Evolutionary conservation across 2,888 invertebrate genomes (phyloP), one percentile per base, ranked within the genome.

Genomic region (Hydriomena furcata): DNA sequence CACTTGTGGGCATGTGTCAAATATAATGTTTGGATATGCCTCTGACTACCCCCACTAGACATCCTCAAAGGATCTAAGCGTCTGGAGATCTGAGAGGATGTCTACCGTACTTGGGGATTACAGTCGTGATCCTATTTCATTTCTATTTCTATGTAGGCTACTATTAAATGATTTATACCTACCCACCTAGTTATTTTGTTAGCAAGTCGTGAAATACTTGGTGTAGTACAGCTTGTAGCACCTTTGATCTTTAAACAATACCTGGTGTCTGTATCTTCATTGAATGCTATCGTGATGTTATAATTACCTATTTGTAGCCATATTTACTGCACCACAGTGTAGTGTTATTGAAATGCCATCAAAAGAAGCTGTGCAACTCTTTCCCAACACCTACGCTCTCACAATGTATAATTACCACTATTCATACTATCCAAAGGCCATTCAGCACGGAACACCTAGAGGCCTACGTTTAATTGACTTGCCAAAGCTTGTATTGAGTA

Each of bases 191-290:
- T 35, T 48, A 60, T 55, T 57, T 46, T 45, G 49, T 54, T 58
- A 51, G 51, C 48, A 36, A 48, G 38, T 47, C 31, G 40, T 53
- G 55, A 59, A 55, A 46, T 55, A 44, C 34, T 57, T 59, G 52
- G 55, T 57, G 51, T 55, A 55, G 51, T 55, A 52, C 25, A 37
- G 23, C 32, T 42, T 27, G 38, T 41, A 48, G 36, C 55, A 47
- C 36, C 35, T 49, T 55, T 54, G 47, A 55, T 58, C 47, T 41
- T 30, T 32, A 38, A 38, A 52, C 46, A 54, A 54, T 49, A 35
- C 38, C 8, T 53, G 55, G 50, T 56, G 56, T 52, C 53, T 56
- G 55, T 46, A 59, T 61, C 58, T 63, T 61, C 54, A 58, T 52
- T 58, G 44, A 60, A 63, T 53, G 13, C 31, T 7, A 57, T 50